Evolutionary conservation across 1,140 invertebrate genomes (phyloP).

Genomic region (Magallana angulata): DNA sequence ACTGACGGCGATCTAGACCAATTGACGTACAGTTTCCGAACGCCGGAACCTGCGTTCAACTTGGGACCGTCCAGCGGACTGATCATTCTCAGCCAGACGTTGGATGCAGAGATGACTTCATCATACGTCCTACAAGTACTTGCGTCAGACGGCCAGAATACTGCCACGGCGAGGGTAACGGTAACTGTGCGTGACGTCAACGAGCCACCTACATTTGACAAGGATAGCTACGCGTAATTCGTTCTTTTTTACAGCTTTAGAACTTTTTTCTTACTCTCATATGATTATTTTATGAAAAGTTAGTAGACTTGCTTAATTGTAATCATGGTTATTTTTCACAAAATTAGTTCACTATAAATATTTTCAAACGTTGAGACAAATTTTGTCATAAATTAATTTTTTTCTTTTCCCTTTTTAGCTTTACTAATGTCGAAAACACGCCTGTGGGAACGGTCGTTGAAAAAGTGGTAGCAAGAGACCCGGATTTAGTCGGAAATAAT

Average conservation of each 20-base stretch:
- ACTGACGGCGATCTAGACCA: background rate
- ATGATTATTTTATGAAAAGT: no score
- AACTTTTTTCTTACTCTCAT: background rate
- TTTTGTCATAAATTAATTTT: no score
- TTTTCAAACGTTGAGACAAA: no score
- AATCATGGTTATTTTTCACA: no score
- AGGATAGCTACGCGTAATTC: background rate
- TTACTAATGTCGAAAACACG: background rate
- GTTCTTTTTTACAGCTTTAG: background rate
- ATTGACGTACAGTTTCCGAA: background rate
- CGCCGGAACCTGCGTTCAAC: background rate
- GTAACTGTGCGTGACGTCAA: slow-evolving; percentile 30
- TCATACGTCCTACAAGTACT: background rate
- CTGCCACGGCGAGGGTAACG: background rate
- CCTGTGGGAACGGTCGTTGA: slow-evolving; percentile 6
- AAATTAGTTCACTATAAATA: no score
- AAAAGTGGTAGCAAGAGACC: slow-evolving; percentile 60
- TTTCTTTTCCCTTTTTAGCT: background rate
- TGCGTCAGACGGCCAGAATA: background rate
- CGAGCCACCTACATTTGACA: background rate
- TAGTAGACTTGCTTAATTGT: no score
- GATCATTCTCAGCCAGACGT: background rate
- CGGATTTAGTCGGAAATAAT: slow-evolving; percentile 59
- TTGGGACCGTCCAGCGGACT: background rate
- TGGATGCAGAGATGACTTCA: background rate